Conservation (phyloP, 1,140 invertebrate species). For the Stegodyphus mimosarum region DNA sequence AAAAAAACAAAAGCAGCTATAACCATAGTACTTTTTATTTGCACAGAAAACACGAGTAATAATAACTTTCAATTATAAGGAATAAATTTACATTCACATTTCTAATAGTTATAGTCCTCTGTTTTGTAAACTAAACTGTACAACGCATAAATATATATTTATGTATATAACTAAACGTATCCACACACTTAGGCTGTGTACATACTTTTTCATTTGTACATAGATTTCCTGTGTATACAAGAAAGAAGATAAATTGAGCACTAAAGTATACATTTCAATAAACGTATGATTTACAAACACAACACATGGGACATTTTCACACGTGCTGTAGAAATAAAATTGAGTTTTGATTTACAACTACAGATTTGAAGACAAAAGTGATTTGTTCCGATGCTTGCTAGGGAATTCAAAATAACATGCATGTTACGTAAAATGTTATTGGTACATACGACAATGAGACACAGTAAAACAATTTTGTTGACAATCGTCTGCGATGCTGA, state of each 20-base stretch:
- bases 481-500: background rate
- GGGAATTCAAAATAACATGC: background rate
- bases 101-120: constrained; percentile 28
- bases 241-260: constrained; percentile 42
- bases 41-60: constrained; percentile 49
- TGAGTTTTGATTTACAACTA: background rate
- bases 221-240: constrained; percentile 20
- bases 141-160: constrained; percentile 39
- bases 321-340: constrained; percentile 25
- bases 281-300: constrained; percentile 27
- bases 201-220: constrained; percentile 32
- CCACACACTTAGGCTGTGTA: constrained; percentile 23
- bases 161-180: constrained; percentile 33
- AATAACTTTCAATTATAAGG: constrained; percentile 24
- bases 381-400: background rate
- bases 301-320: constrained; percentile 27
- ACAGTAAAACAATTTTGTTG: background rate
- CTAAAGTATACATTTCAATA: constrained; percentile 33
- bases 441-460: background rate
- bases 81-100: constrained; percentile 18
- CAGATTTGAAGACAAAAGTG: background rate
- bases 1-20: background rate
- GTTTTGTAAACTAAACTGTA: constrained; percentile 48
- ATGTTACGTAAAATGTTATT: background rate
- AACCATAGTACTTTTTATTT: constrained; percentile 50